phyloP scores from a whole-genome alignment of 2,888 invertebrate genomes.

The Tetramorium bicarinatum region DNA sequence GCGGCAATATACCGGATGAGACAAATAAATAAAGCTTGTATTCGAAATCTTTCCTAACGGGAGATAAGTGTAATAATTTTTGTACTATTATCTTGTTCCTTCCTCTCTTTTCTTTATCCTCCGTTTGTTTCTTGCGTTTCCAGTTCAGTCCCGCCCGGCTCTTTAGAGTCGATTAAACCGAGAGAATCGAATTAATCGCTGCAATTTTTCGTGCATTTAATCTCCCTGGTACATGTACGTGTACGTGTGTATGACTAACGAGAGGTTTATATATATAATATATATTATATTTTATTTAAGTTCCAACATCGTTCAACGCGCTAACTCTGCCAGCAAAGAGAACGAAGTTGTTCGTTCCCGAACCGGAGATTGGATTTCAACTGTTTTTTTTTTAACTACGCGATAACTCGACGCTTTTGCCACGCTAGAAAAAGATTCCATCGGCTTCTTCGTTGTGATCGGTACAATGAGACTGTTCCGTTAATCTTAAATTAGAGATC shows the following conservation, averaged over 20 bases:
- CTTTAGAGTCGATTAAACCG: slow-evolving; percentile 8
- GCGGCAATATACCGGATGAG: slow-evolving; percentile 14
- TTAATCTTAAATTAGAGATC: slow-evolving; percentile 16
- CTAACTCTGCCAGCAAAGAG: slow-evolving; percentile 19
- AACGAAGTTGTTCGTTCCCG: slow-evolving; percentile 29
- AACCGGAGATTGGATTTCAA: slow-evolving; percentile 25
- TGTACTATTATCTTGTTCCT: slow-evolving; percentile 48
- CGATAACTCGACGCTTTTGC: slow-evolving; percentile 19
- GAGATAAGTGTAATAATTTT: slow-evolving; percentile 39
- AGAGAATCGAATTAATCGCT: slow-evolving; percentile 27
- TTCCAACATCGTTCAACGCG: slow-evolving; percentile 15
- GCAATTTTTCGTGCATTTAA: slow-evolving; percentile 36
- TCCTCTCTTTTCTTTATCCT: neutral
- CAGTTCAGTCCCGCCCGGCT: neutral
- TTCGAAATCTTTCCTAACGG: slow-evolving; percentile 13
- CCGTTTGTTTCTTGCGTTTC: slow-evolving; percentile 11
- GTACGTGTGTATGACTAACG: slow-evolving; percentile 31
- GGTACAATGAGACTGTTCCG: slow-evolving; percentile 18
- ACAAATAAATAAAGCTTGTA: slow-evolving; percentile 37
- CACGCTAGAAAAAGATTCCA: slow-evolving; percentile 31
- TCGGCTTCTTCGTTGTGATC: slow-evolving; percentile 49
- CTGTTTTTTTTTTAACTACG: neutral
- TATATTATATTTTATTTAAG: slow-evolving; percentile 7
- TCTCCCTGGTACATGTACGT: neutral
- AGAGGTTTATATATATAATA: slow-evolving; percentile 28